Evolutionary conservation across 2,888 invertebrate genomes (phyloP).

Genomic region (Deroplatys truncata): DNA sequence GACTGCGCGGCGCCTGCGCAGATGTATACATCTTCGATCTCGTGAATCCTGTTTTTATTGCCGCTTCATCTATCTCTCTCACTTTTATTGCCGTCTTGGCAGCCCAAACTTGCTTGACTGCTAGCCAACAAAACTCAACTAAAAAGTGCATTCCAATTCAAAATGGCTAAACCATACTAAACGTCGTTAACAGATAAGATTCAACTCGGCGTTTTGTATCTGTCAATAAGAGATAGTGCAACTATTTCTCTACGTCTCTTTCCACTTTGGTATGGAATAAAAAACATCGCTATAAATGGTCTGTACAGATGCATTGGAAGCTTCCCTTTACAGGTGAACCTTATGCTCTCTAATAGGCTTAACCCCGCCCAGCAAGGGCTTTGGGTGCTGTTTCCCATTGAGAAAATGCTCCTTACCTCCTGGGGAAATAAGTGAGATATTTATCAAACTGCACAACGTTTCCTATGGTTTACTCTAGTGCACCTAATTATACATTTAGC

Average conservation of each 20-base stretch:
- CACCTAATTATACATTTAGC: too few species aligned
- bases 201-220: background rate
- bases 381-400: too few species aligned
- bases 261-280: background rate
- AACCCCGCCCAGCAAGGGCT: too few species aligned
- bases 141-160: background rate
- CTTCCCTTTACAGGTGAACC: too few species aligned
- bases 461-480: too few species aligned
- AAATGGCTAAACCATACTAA: background rate
- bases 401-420: too few species aligned
- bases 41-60: background rate
- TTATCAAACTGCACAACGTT: too few species aligned
- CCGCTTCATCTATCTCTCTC: background rate
- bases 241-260: background rate
- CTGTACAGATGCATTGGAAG: too few species aligned
- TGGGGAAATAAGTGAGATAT: too few species aligned
- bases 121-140: background rate
- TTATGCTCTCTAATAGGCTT: too few species aligned
- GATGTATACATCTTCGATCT: background rate
- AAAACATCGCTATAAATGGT: background rate
- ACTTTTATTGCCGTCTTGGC: background rate
- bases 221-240: background rate
- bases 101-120: background rate
- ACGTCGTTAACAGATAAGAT: background rate
- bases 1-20: background rate